Percentiles rank a stretch among this genome's conserved stretches.
phyloP scores from a whole-genome alignment of 2,797 vertebrate genomes.

The Hephaestus fuliginosus region DNA sequence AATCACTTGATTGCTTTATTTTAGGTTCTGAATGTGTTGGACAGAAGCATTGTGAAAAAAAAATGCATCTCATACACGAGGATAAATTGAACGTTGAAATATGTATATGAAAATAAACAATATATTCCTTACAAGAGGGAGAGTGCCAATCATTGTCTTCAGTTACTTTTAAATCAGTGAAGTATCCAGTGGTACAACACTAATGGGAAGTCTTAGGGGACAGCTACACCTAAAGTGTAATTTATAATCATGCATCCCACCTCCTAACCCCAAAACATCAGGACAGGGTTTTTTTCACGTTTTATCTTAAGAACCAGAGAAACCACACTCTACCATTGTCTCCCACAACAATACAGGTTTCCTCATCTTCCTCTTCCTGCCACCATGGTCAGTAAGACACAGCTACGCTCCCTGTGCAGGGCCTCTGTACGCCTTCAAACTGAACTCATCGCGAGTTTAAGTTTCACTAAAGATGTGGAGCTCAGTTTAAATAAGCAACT shows the following conservation, averaged over 20 bases:
- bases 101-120: constrained; percentile 76
- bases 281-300: constrained; percentile 4
- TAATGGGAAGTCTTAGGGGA: background rate
- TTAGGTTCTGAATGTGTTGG: constrained; percentile 52
- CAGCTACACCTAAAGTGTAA: constrained; percentile 47
- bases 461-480: background rate
- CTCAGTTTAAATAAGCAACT: background rate
- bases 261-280: constrained; percentile 40
- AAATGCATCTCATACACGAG: constrained; percentile 41
- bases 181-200: background rate
- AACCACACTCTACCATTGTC: constrained; percentile 64
- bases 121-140: constrained; percentile 52
- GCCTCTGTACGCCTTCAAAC: background rate
- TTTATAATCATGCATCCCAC: constrained; percentile 62
- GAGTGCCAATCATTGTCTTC: background rate
- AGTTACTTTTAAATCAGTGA: constrained; percentile 10
- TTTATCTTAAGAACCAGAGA: constrained; percentile 78
- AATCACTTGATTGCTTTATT: constrained; percentile 41
- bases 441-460: background rate
- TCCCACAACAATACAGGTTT: constrained; percentile 60
- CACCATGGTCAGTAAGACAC: background rate
- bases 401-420: background rate
- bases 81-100: constrained; percentile 57
- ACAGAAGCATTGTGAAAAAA: constrained; percentile 36
- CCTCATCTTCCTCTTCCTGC: constrained; percentile 72